Evolutionary conservation across 1,140 invertebrate species (phyloP), one percentile per base, ranked within the genome.

Genomic region (Harpegnathos saltator): DNA sequence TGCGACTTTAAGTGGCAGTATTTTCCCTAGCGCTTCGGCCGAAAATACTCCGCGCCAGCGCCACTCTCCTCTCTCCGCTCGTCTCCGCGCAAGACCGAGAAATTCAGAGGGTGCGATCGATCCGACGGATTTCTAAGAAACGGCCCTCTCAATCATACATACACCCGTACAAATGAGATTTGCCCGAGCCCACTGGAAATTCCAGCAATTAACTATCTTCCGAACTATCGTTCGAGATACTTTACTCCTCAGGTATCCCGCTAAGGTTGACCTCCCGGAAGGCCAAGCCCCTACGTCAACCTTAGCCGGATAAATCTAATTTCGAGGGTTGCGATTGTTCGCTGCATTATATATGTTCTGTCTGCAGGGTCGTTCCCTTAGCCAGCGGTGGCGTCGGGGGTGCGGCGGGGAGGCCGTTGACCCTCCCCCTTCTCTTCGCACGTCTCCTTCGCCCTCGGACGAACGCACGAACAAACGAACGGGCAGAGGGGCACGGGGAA

Each of bases 311-410:
- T 86, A 89, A 91, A 91, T 91, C 85, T 90, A 91, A 91, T 91
- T 90, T 87, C 78, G 73, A 83, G 85, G 89, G 89, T 90, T 84
- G 82, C 89, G 89, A 91, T 89, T 91, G 89, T 91, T 58, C 83
- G 65, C 56, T 91, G 89, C 89, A 90, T 91, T 90, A 91, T 91
- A 91, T 91, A 91, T 91, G 87, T 85, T 78, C 84, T 82, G 84
- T 90, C 89, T 84, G 72, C 85, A 83, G 69, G 58, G 19, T 61
- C 29, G 44, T 52, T 63, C 75, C 24, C 66, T 65, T 14, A 50
- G 54, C 50, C 54, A n/a, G 29, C n/a, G 66, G 54, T 24, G n/a
- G 71, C 33, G 38, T 62, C 68, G 61, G 26, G 38, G 22, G 48
- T 19, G n/a, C 29, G 24, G 52, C 69, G 59, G 63, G 52, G 68